Conservation (phyloP, 2,888 invertebrate genomes). For the Protula sp. region DNA sequence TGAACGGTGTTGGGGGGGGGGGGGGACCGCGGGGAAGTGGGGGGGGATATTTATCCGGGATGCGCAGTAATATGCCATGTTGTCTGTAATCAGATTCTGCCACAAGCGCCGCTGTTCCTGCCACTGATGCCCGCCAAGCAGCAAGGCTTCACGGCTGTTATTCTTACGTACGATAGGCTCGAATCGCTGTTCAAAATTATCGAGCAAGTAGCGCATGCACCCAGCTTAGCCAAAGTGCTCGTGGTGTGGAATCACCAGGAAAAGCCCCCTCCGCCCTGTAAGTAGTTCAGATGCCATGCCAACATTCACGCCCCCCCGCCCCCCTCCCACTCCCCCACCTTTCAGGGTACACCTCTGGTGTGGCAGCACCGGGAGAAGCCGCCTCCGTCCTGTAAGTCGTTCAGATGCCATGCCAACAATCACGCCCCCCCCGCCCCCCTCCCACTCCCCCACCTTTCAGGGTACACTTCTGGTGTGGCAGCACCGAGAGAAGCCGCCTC, state of each 20-base stretch:
- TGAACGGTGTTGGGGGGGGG: too few relatives aligned
- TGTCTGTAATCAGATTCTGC: too few relatives aligned
- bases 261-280: slow-evolving; percentile 81
- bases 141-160: slow-evolving; percentile 87
- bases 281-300: too few relatives aligned
- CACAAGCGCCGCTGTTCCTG: slow-evolving; percentile 63
- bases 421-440: too few relatives aligned
- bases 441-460: too few relatives aligned
- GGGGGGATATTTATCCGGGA: too few relatives aligned
- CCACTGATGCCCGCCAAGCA: slow-evolving; percentile 71
- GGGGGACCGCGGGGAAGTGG: too few relatives aligned
- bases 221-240: slow-evolving; percentile 83
- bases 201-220: slow-evolving; percentile 68
- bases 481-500: slow-evolving; percentile 85
- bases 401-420: too few relatives aligned
- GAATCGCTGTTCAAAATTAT: slow-evolving; percentile 76
- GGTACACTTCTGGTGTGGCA: slow-evolving; percentile 94
- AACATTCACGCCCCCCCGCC: too few relatives aligned
- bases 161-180: slow-evolving; percentile 87
- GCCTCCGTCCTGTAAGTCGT: slow-evolving; percentile 76
- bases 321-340: too few relatives aligned
- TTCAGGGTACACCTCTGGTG: slow-evolving; percentile 79
- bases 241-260: slow-evolving; percentile 96
- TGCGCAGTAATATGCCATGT: too few relatives aligned
- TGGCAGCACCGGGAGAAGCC: slow-evolving; percentile 93